phyloP scores from a whole-genome alignment of 2,113 vertebrate species.

The Apodemus speciosus region DNA sequence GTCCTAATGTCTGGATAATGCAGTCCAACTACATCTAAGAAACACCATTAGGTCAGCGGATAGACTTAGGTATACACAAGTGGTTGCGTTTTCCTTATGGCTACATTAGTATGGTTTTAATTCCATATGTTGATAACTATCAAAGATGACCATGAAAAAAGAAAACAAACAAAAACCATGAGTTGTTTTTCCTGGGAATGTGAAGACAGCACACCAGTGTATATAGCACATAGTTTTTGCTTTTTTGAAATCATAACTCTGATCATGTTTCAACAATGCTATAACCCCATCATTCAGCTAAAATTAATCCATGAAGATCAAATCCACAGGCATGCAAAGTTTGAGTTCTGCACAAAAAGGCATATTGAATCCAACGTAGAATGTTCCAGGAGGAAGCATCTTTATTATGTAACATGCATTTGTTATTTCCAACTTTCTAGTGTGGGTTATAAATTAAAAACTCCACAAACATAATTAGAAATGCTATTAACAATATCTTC shows the following conservation, averaged over 20 bases:
- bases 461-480: slow-evolving; percentile 57
- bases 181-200: not conserved
- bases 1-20: too few relatives aligned
- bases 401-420: not conserved
- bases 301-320: not conserved
- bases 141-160: not conserved
- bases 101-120: not conserved
- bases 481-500: slow-evolving; percentile 52
- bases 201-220: not conserved
- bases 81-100: not conserved
- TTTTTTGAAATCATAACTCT: too few relatives aligned
- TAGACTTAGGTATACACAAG: not conserved
- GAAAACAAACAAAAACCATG: too few relatives aligned
- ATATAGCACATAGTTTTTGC: not conserved
- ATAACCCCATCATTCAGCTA: not conserved
- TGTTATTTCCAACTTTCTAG: not conserved
- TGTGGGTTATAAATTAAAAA: slow-evolving; percentile 25
- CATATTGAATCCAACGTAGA: not conserved
- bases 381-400: not conserved
- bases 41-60: not conserved
- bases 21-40: not conserved
- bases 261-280: not conserved
- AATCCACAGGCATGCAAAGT: not conserved
- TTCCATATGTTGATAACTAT: not conserved
- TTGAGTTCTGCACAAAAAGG: not conserved